These are phyloP conservation scores for Aquatica leii DNA, from an alignment of 2,888 invertebrate species.

Conservation along the genomic window DNA sequence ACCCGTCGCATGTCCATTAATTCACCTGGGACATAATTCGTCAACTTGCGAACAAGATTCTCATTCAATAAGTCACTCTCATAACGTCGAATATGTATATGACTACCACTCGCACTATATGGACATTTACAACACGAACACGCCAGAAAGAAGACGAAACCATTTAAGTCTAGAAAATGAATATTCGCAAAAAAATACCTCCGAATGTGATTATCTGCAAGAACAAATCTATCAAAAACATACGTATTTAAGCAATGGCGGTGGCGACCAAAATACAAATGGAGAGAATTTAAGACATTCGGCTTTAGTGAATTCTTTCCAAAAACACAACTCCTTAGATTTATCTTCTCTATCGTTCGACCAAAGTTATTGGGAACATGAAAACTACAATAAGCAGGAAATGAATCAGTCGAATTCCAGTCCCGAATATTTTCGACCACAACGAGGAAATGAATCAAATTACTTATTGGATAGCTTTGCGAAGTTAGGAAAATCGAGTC, in stretches of 20 bases:
- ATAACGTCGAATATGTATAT: conserved; percentile 48
- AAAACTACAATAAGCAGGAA: conserved; percentile 50
- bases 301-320: conserved; percentile 43
- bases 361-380: conserved; percentile 58
- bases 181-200: conserved; percentile 37
- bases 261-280: conserved; percentile 41
- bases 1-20: conserved; percentile 67
- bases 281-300: conserved; percentile 31
- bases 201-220: conserved; percentile 47
- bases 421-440: conserved; percentile 47
- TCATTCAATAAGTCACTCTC: conserved; percentile 42
- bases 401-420: conserved; percentile 46
- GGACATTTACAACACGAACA: conserved; percentile 42
- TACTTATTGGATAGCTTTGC: conserved; percentile 59
- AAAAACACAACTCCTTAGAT: conserved; percentile 55
- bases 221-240: conserved; percentile 48
- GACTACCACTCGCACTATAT: conserved; percentile 47
- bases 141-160: conserved; percentile 31
- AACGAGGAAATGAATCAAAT: conserved; percentile 47
- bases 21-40: conserved; percentile 65
- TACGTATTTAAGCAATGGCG: conserved; percentile 47
- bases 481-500: conserved; percentile 65
- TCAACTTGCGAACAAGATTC: conserved; percentile 50
- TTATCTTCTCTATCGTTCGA: conserved; percentile 57
- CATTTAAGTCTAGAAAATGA: conserved; percentile 40